Base-by-base conservation (phyloP, 1,140 invertebrate species). In the Drosophila oshimai region DNA sequence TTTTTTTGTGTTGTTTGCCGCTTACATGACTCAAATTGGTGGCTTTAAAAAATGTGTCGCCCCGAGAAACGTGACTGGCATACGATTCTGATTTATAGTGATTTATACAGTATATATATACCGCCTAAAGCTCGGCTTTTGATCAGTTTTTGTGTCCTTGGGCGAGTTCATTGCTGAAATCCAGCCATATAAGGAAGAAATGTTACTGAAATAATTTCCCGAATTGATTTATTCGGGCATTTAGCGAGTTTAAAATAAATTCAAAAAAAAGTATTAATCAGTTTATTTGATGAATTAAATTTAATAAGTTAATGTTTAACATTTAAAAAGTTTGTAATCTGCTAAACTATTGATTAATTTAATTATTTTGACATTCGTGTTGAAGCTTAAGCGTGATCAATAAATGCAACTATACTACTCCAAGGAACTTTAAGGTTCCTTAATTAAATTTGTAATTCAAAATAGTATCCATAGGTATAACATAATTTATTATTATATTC, bases 41-140 rank as follows among this genome's bases (percentile, higher is more conserved):
- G 49, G 45, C 61, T 68, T 61, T 36, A 29, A 64, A 76, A 81
- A 72, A 70, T 70, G 70, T 73, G 58, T 73, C 34, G 49, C 69
- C 44, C 12, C 31, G 1, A 4, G 62, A 53, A 84, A 84, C 79
- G 79, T 84, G 79, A 68, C 80, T 86, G 54, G 80, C 41, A 70
- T 84, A 50, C 58, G 13, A 61, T 70, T 64, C 55, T 34, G 36
- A 68, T 60, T 71, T 24, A 28, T 22, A 18, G n/a, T 15, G 41
- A 47, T 65, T 64, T 44, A 28, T 45, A n/a, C 24, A 17, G 20
- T 36, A 55, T 51, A 44, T 62, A 57, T 6, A 58, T 37, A 15
- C 12, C 9, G n/a, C 9, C 39, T 24, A 22, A 36, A 53, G 33
- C 47, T 54, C 54, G n/a, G 45, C 46, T 68, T 51, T 28, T 74